These are phyloP conservation scores for Scrobipalpa costella DNA, from an alignment of 2,888 invertebrate genomes.

Conservation along the genomic window DNA sequence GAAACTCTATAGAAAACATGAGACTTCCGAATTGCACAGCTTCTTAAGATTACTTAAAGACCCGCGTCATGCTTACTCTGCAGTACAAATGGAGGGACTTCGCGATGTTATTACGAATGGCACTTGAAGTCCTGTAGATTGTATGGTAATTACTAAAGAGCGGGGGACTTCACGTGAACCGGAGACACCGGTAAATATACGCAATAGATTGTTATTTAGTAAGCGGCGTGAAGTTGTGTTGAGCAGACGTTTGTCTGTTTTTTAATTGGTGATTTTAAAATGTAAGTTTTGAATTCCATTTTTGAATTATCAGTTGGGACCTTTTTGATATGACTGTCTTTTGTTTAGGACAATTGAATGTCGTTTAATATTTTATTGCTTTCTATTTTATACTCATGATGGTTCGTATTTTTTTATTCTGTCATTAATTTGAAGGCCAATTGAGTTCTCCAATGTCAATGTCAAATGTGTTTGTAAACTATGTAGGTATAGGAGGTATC, in stretches of 20 bases:
- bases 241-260: background rate
- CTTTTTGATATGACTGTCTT: background rate
- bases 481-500: no score
- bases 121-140: background rate
- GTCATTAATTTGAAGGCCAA: background rate
- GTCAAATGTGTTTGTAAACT: slow-evolving; percentile 9
- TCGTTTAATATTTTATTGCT: background rate
- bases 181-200: background rate
- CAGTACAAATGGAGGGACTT: background rate
- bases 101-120: background rate
- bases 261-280: background rate
- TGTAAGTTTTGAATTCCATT: background rate
- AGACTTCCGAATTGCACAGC: background rate
- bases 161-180: background rate
- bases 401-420: background rate
- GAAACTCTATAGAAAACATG: background rate
- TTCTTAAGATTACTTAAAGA: background rate
- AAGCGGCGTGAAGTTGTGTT: background rate
- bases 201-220: background rate
- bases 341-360: background rate
- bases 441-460: background rate
- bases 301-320: background rate
- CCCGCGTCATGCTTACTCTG: background rate
- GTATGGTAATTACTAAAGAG: background rate
- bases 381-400: no score